Conservation (phyloP, 1,140 invertebrate species). For the Schmidtea mediterranea region DNA sequence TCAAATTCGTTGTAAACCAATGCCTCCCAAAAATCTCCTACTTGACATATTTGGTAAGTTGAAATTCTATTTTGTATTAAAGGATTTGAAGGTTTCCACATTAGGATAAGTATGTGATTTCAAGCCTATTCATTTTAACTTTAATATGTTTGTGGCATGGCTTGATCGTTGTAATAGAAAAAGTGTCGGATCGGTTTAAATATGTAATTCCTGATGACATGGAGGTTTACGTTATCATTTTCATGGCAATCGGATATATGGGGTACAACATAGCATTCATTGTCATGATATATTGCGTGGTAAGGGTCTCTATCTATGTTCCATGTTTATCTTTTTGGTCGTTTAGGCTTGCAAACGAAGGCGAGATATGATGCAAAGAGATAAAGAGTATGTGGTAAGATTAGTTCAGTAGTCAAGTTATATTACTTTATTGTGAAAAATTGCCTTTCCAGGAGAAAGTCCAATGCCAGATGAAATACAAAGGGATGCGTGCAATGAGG, state of each 20-base stretch:
- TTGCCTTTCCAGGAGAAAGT: slow-evolving; percentile 1
- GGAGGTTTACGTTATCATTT: slow-evolving; percentile 4
- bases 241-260: slow-evolving; percentile 4
- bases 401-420: not conserved
- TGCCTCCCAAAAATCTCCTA: slow-evolving; percentile 24
- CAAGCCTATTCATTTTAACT: slow-evolving; percentile 11
- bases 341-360: slow-evolving; percentile 18
- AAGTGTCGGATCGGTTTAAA: not conserved
- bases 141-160: slow-evolving; percentile 12
- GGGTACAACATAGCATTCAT: slow-evolving; percentile 2
- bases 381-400: slow-evolving; percentile 19
- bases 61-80: no score
- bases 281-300: slow-evolving; percentile 6
- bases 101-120: slow-evolving; percentile 13
- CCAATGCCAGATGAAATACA: slow-evolving; percentile 3
- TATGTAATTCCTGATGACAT: not conserved
- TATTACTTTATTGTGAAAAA: not conserved
- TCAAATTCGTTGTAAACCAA: slow-evolving; percentile 24
- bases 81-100: not conserved
- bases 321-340: not conserved
- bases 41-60: slow-evolving; percentile 16
- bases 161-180: slow-evolving; percentile 9
- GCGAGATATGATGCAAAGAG: slow-evolving; percentile 18
- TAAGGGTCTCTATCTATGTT: no score
- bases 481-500: slow-evolving; percentile 1